Percentiles rank a stretch among this genome's conserved stretches.
Conservation (phyloP, 2,888 invertebrate species). For the Psylliodes chrysocephalus region DNA sequence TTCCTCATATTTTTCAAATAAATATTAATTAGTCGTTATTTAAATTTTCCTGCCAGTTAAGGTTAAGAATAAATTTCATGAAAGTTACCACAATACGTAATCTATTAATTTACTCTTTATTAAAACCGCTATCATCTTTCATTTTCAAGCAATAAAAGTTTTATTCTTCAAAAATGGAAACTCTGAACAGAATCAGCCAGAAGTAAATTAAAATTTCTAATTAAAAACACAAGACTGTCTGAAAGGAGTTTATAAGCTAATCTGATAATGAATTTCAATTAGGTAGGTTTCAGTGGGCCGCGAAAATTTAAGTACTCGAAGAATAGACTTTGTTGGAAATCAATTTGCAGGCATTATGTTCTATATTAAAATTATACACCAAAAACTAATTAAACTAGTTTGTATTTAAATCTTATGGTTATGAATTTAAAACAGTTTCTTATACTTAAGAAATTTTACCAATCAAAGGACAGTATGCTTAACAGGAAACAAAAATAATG, state of each 20-base stretch:
- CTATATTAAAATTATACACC: slow-evolving; percentile 11
- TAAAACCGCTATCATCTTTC: slow-evolving; percentile 9
- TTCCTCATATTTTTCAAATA: too few species aligned
- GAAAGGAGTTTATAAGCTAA: slow-evolving; percentile 32
- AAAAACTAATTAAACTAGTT: not conserved
- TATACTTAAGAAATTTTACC: too few species aligned
- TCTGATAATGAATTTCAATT: slow-evolving; percentile 34
- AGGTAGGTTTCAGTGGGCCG: slow-evolving; percentile 26
- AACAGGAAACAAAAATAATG: too few species aligned
- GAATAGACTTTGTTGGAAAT: not conserved
- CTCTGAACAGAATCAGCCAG: not conserved
- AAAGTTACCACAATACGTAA: not conserved
- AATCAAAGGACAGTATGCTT: too few species aligned
- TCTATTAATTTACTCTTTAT: slow-evolving; percentile 13
- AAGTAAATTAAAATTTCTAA: slow-evolving; percentile 30
- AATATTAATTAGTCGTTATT: not conserved
- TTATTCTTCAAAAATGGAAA: not conserved
- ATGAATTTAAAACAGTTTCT: too few species aligned
- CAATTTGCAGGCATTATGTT: slow-evolving; percentile 21
- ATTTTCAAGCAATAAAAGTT: slow-evolving; percentile 9
- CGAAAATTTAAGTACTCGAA: slow-evolving; percentile 19
- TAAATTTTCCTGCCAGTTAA: not conserved
- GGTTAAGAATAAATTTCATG: not conserved
- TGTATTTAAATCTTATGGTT: too few species aligned
- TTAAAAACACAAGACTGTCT: slow-evolving; percentile 27